These are phyloP conservation scores for Dolichopus griseipennis DNA, from an alignment of 2,888 invertebrate genomes.

Conservation along the genomic window DNA sequence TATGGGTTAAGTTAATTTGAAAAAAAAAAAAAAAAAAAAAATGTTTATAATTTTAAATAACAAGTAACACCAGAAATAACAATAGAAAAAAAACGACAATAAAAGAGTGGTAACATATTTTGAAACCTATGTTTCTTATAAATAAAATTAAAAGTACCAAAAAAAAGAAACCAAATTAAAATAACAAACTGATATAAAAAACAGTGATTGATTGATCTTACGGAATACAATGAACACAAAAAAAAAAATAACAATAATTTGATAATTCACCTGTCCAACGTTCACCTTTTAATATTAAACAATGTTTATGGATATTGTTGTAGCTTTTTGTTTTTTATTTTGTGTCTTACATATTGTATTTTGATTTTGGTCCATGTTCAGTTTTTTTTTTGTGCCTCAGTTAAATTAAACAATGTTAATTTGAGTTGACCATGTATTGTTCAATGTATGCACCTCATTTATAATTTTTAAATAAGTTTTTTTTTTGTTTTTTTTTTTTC, in stretches of 20 bases:
- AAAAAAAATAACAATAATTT: not conserved
- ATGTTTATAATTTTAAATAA: not conserved
- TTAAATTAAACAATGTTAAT: not conserved
- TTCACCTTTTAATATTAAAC: not conserved
- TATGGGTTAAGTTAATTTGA: not conserved
- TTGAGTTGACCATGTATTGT: not conserved
- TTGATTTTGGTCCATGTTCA: not conserved
- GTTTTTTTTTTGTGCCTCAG: not conserved
- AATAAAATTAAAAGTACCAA: too few species aligned
- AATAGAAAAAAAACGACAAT: not conserved
- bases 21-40: too few species aligned
- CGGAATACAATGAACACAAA: not conserved
- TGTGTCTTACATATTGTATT: not conserved
- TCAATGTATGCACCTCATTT: not conserved
- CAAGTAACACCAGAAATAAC: not conserved
- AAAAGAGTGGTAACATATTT: not conserved
- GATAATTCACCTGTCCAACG: conserved; percentile 3
- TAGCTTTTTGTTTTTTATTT: not conserved
- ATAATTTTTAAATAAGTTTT: too few species aligned
- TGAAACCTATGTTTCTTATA: too few species aligned
- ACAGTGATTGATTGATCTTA: not conserved
- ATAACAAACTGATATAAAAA: not conserved
- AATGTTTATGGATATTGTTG: not conserved
- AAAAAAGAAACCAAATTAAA: too few species aligned
- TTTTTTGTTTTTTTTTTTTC: not conserved